Percentiles rank a stretch among this genome's conserved stretches.
phyloP scores from a whole-genome alignment of 2,888 invertebrate genomes.

The Erebia epiphron region DNA sequence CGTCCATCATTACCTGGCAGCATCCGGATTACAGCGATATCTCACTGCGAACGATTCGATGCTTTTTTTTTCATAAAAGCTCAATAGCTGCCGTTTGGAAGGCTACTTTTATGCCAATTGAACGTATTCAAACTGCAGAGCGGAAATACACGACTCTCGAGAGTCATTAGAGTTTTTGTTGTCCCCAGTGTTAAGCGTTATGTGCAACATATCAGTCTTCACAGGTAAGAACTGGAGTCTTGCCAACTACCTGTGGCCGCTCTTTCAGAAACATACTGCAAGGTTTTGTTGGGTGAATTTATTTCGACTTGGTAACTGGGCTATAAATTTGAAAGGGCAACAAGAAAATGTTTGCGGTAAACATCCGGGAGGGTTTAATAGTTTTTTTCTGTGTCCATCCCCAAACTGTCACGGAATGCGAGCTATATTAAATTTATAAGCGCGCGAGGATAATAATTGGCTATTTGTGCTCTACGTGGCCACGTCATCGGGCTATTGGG shows the following conservation, averaged over 20 bases:
- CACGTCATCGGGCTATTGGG: conserved; percentile 69
- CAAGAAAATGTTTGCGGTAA: conserved; percentile 33
- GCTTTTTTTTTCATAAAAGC: conserved; percentile 49
- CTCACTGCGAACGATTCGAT: conserved; percentile 56
- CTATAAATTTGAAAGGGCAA: conserved; percentile 39
- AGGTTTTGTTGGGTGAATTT: conserved; percentile 46
- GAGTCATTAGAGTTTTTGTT: conserved; percentile 63
- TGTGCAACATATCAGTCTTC: conserved; percentile 62
- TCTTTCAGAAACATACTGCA: conserved; percentile 60
- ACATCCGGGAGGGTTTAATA: conserved; percentile 33
- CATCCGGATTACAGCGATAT: conserved; percentile 69
- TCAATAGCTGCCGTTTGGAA: conserved; percentile 36
- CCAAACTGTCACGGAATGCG: conserved; percentile 62
- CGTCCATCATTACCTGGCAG: conserved; percentile 74
- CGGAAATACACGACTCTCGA: conserved; percentile 39
- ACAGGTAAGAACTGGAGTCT: conserved; percentile 67
- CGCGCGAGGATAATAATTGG: conserved; percentile 59
- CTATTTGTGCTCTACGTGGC: conserved; percentile 53
- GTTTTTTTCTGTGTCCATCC: conserved; percentile 51
- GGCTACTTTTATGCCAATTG: conserved; percentile 35
- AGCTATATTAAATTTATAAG: conserved; percentile 75
- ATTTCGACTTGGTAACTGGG: conserved; percentile 41
- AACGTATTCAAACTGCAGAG: conserved; percentile 40
- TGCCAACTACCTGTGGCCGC: conserved; percentile 80
- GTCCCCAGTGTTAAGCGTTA: conserved; percentile 54